Percentiles rank a stretch among this genome's conserved stretches.
phyloP scores from a whole-genome alignment of 2,888 invertebrate species.

The Dromius quadrimaculatus region DNA sequence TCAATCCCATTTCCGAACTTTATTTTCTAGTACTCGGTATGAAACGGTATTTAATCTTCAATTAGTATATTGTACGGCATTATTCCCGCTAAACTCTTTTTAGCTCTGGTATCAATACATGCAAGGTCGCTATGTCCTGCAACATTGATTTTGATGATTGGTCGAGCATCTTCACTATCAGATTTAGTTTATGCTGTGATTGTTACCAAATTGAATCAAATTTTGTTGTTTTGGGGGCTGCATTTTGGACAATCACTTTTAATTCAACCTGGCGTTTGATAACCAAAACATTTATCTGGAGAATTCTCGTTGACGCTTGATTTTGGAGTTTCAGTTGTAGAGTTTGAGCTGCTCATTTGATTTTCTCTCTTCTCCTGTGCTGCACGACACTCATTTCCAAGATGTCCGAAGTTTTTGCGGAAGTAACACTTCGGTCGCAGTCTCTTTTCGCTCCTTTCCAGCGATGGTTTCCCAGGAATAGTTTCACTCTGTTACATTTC shows the following conservation, averaged over 20 bases:
- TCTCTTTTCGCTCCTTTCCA: not conserved
- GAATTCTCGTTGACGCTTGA: not conserved
- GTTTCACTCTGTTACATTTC: not conserved
- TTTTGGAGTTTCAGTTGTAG: not conserved
- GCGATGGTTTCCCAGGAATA: not conserved
- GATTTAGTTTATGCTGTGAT: not conserved
- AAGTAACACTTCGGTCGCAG: not conserved
- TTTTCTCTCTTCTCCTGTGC: not conserved
- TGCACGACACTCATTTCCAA: not conserved
- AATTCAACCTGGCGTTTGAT: not conserved
- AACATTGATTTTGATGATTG: not conserved
- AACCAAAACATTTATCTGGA: not conserved
- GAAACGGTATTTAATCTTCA: not conserved
- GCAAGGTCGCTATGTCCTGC: not conserved
- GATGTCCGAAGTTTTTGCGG: not conserved
- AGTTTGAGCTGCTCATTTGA: not conserved
- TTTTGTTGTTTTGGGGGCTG: not conserved
- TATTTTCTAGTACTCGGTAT: not conserved
- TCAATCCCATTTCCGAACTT: not conserved
- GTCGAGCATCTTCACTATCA: not conserved
- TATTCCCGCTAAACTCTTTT: not conserved
- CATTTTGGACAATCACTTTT: not conserved
- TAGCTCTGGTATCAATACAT: not conserved
- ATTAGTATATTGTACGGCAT: not conserved
- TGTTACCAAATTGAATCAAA: not conserved